Percentiles rank a stretch among this genome's conserved stretches.
Evolutionary conservation across 2,113 vertebrate species (phyloP).

Genomic region (Chrysemys picta): DNA sequence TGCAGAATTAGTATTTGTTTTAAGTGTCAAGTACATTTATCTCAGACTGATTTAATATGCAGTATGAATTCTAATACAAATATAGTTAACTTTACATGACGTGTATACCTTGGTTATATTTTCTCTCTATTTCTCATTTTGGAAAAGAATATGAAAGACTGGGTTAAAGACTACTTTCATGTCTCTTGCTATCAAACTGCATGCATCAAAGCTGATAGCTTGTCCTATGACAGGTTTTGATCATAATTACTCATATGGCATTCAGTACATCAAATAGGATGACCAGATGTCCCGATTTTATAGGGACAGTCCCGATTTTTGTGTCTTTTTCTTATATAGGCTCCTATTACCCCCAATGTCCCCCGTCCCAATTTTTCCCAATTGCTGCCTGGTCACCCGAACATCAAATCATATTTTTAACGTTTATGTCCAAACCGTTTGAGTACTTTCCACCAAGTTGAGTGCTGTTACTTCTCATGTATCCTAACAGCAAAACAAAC

Average conservation of each 20-base stretch:
- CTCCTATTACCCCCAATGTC: too few relatives aligned
- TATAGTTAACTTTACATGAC: not conserved
- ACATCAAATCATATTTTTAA: accelerated
- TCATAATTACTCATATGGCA: not conserved
- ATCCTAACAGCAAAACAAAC: not conserved
- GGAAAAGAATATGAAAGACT: not conserved
- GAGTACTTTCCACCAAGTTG: not conserved
- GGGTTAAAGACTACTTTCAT: not conserved
- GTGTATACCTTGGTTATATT: not conserved
- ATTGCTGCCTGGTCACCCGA: too few relatives aligned
- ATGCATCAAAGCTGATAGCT: not conserved
- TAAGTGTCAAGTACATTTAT: not conserved
- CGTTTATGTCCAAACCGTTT: not conserved
- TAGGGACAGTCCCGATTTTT: too few relatives aligned
- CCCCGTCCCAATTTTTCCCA: too few relatives aligned
- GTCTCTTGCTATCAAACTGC: not conserved
- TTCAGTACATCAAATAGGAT: accelerated
- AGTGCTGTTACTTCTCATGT: not conserved
- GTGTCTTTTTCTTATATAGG: too few relatives aligned
- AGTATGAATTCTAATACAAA: not conserved
- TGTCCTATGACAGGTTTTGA: not conserved
- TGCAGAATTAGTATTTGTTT: not conserved
- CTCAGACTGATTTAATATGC: not conserved
- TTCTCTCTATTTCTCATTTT: not conserved
- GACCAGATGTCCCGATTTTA: too few relatives aligned